Conservation (phyloP, 2,797 vertebrate genomes). For the Melanotaenia pygmaea region DNA sequence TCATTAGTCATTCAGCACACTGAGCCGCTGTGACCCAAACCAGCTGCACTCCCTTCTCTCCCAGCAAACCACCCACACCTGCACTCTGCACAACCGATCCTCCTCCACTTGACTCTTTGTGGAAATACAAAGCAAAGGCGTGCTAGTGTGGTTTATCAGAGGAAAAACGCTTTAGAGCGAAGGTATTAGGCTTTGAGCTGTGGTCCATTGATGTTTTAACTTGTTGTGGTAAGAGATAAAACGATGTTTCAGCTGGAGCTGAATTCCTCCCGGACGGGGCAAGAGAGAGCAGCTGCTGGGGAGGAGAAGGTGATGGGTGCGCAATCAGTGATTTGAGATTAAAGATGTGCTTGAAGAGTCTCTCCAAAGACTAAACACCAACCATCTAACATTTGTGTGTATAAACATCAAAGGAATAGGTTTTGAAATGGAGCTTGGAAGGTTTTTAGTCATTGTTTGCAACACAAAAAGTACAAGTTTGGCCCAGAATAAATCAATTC, state of each 20-base stretch:
- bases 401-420: slow-evolving; percentile 30
- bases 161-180: slow-evolving; percentile 60
- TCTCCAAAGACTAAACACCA: slow-evolving; percentile 43
- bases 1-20: slow-evolving; percentile 74
- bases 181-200: slow-evolving; percentile 67
- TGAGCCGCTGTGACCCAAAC: slow-evolving; percentile 65
- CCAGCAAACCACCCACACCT: slow-evolving; percentile 70
- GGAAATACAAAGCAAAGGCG: slow-evolving; percentile 52
- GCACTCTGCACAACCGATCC: slow-evolving; percentile 51
- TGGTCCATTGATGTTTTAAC: slow-evolving; percentile 72
- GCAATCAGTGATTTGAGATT: slow-evolving; percentile 48
- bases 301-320: slow-evolving; percentile 48
- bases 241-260: slow-evolving; percentile 44
- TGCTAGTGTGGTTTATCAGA: slow-evolving; percentile 60
- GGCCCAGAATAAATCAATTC: slow-evolving; percentile 38
- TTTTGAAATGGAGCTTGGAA: slow-evolving; percentile 15
- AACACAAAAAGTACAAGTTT: slow-evolving; percentile 29
- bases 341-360: slow-evolving; percentile 31
- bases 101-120: slow-evolving; percentile 68
- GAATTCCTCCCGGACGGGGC: slow-evolving; percentile 53
- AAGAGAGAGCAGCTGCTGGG: slow-evolving; percentile 37
- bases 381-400: slow-evolving; percentile 20
- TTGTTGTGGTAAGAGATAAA: slow-evolving; percentile 71
- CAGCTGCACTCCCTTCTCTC: slow-evolving; percentile 57
- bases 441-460: slow-evolving; percentile 6